Evolutionary conservation across 2,797 vertebrate species (phyloP).

Genomic region (Rallus crepitans): DNA sequence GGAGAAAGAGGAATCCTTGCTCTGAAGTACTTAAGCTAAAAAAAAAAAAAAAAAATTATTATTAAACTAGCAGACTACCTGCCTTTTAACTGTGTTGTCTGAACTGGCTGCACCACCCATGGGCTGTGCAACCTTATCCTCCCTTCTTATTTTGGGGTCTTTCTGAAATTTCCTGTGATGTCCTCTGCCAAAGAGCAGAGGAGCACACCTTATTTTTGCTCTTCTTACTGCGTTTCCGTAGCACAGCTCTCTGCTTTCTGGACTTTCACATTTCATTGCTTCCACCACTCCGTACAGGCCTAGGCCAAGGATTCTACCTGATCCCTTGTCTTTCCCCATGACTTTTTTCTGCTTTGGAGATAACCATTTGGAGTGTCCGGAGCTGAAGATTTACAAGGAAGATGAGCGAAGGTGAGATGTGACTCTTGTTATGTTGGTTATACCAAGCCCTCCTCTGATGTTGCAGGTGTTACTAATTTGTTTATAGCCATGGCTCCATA

Average conservation of each 20-base stretch:
- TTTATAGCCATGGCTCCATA: not conserved
- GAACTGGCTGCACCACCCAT: not conserved
- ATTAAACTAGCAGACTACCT: not conserved
- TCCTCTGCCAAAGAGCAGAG: not conserved
- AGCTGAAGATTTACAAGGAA: not conserved
- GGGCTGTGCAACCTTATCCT: not conserved
- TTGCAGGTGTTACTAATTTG: not conserved
- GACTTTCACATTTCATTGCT: not conserved
- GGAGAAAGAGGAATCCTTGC: not conserved
- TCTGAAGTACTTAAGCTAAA: not conserved
- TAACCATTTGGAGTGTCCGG: too few relatives aligned
- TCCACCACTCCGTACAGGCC: not conserved
- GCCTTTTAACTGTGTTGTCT: not conserved
- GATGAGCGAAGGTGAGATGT: not conserved
- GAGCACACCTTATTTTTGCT: not conserved
- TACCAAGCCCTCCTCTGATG: not conserved
- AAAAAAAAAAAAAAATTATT: not conserved
- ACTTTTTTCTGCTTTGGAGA: not conserved
- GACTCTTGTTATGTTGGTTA: not conserved
- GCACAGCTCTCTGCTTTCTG: not conserved
- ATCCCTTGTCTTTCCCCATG: not conserved
- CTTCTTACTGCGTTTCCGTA: not conserved
- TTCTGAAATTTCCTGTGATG: not conserved
- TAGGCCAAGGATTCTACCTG: not conserved
- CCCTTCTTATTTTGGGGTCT: not conserved